These are phyloP conservation scores for Silurus asotus DNA, from an alignment of 2,113 vertebrate genomes.

Conservation along the genomic window DNA sequence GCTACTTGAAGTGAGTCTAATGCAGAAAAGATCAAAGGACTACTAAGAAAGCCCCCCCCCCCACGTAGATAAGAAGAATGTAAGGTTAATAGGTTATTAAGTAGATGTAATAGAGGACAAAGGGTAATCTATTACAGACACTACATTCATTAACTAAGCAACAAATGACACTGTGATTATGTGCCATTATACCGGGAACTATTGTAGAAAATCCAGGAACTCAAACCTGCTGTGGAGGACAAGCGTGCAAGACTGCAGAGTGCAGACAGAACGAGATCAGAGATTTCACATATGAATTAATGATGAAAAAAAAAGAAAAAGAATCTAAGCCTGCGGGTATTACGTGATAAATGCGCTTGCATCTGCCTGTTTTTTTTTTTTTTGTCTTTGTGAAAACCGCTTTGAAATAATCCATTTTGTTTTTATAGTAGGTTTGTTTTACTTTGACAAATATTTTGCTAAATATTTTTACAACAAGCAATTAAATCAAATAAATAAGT, in stretches of 20 bases:
- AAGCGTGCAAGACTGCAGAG: conserved; percentile 64
- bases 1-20: background rate
- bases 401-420: background rate
- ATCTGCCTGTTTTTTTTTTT: background rate
- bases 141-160: background rate
- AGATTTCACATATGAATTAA: background rate
- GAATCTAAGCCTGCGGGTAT: background rate
- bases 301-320: background rate
- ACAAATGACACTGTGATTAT: background rate
- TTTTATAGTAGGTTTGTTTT: background rate
- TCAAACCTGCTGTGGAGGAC: conserved; percentile 64
- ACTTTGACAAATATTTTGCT: no score
- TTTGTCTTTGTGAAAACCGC: background rate
- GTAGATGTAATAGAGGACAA: background rate
- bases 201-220: conserved; percentile 3
- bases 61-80: background rate
- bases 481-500: no score
- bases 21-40: background rate
- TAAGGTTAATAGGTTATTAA: background rate
- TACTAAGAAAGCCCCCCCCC: background rate
- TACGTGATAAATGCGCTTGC: background rate
- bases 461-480: no score
- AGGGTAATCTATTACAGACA: conserved; percentile 1
- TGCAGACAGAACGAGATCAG: background rate
- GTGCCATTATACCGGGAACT: background rate